A percentile compares a stretch with the other conserved stretches of the same genome.
Evolutionary conservation across 2,113 vertebrate species (phyloP).

Genomic region (Dinomys branickii): DNA sequence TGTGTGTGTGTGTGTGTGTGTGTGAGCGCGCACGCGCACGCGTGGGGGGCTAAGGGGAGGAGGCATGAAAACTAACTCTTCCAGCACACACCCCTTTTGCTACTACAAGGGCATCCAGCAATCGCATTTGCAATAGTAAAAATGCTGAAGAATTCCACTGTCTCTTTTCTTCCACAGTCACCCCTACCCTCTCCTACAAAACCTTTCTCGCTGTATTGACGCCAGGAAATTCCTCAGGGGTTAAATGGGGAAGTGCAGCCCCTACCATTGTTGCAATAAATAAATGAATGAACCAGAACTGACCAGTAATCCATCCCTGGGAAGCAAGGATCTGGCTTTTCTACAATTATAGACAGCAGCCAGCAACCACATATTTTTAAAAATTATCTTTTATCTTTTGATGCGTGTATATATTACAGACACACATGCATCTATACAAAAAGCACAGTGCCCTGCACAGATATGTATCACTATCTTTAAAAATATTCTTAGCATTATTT

Average conservation of each 20-base stretch:
- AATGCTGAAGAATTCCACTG: conserved; percentile 84
- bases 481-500: conserved; percentile 60
- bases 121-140: conserved; percentile 90
- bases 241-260: conserved; percentile 82
- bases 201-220: conserved; percentile 70
- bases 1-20: conserved; percentile 49
- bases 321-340: conserved; percentile 80
- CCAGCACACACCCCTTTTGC: conserved; percentile 90
- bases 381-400: conserved; percentile 69
- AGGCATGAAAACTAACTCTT: conserved; percentile 86
- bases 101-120: conserved; percentile 91
- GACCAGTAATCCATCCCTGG: conserved; percentile 76
- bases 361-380: conserved; percentile 52
- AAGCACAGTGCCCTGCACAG: conserved; percentile 66
- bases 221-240: conserved; percentile 79
- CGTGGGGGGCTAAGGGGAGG: conserved; percentile 83
- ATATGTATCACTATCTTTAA: conserved; percentile 70
- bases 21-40: conserved; percentile 71
- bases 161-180: conserved; percentile 62
- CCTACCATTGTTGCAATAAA: conserved; percentile 84
- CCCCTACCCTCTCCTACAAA: conserved; percentile 69
- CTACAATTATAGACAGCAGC: conserved; percentile 69
- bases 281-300: conserved; percentile 83
- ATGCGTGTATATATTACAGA: conserved; percentile 57
- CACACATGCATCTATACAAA: conserved; percentile 59